phyloP scores from a whole-genome alignment of 2,113 vertebrate species.

The Phaethon lepturus region DNA sequence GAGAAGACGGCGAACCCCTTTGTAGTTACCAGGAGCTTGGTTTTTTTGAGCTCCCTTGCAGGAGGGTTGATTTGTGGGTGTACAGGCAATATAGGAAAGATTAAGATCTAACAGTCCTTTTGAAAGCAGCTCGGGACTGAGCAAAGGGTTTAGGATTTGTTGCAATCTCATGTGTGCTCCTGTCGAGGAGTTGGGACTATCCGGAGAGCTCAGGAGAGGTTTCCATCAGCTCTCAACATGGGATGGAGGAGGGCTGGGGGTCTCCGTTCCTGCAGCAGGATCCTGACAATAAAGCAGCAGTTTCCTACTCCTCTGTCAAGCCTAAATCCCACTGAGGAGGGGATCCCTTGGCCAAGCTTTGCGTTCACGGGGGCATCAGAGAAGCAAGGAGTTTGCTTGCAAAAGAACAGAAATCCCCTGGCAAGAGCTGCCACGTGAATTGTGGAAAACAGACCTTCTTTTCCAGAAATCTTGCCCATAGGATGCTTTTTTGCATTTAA shows the following conservation, averaged over 20 bases:
- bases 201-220: background rate
- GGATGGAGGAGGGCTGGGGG: background rate
- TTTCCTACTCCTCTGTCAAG: background rate
- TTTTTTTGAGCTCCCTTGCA: background rate
- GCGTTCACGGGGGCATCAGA: rapidly evolving
- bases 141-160: background rate
- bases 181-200: background rate
- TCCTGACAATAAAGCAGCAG: background rate
- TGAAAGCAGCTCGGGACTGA: background rate
- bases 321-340: background rate
- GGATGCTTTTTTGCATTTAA: background rate
- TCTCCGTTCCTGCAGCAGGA: background rate
- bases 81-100: background rate
- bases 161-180: rapidly evolving
- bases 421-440: background rate
- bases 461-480: background rate
- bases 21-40: background rate
- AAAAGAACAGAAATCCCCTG: background rate
- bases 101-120: background rate
- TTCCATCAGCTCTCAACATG: background rate
- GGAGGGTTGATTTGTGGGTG: background rate
- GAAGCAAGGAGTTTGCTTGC: background rate
- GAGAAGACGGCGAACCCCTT: background rate
- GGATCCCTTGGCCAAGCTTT: background rate
- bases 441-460: background rate